A percentile compares a stretch with the other conserved stretches of the same genome.
phyloP scores from a whole-genome alignment of 2,888 invertebrate genomes.

The Hololepta plana region DNA sequence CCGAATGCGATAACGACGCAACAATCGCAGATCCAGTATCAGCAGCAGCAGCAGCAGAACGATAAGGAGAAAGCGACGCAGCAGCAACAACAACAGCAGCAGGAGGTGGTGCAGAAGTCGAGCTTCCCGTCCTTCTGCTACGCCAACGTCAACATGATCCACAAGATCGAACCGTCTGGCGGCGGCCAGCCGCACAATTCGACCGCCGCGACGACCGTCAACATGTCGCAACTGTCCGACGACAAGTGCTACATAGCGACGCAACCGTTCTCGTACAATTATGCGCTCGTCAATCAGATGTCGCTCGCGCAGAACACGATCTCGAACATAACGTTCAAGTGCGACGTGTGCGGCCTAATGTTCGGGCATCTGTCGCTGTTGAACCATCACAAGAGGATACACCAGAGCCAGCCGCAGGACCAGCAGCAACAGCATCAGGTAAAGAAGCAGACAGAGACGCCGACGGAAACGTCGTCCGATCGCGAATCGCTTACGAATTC shows the following conservation, averaged over 20 bases:
- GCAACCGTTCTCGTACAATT: slow-evolving; percentile 61
- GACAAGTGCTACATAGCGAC: slow-evolving; percentile 62
- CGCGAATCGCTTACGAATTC: no score
- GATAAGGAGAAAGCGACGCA: slow-evolving; percentile 14
- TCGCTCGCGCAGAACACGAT: slow-evolving; percentile 60
- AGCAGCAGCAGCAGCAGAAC: slow-evolving; percentile 16
- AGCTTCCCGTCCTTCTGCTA: slow-evolving; percentile 58
- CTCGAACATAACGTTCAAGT: slow-evolving; percentile 72
- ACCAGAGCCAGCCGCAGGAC: slow-evolving; percentile 29
- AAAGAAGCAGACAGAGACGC: neutral
- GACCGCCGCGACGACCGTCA: slow-evolving; percentile 30
- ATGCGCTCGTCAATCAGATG: slow-evolving; percentile 70
- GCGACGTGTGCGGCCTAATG: slow-evolving; percentile 73
- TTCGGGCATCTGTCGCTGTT: slow-evolving; percentile 65
- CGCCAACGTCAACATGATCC: slow-evolving; percentile 47
- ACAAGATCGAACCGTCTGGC: slow-evolving; percentile 30
- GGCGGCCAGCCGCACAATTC: slow-evolving; percentile 24
- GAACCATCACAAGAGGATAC: slow-evolving; percentile 75
- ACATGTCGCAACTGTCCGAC: slow-evolving; percentile 49
- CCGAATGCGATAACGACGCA: slow-evolving; percentile 28
- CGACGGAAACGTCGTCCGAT: no score
- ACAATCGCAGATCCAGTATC: slow-evolving; percentile 25
- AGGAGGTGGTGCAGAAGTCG: slow-evolving; percentile 19
- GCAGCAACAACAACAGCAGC: slow-evolving; percentile 20
- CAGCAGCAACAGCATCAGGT: slow-evolving; percentile 17